Base-by-base conservation (phyloP, 2,113 vertebrate genomes). In the Tympanuchus pallidicinctus region DNA sequence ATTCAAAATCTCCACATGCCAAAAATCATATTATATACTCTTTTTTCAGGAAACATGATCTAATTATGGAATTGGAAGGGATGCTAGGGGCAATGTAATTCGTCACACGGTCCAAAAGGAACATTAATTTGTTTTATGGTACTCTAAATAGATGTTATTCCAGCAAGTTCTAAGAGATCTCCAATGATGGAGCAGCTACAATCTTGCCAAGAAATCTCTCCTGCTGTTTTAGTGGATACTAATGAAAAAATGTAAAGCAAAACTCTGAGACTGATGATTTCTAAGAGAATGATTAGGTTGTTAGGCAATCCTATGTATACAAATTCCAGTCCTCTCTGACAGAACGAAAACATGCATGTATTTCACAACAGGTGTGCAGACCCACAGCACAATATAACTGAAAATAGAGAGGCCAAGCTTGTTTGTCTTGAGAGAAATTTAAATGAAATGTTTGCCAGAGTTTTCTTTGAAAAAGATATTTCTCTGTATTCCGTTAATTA, bases 41-140 rank as follows among this genome's bases (percentile, higher is more conserved):
- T 88, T 90, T 88, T 81, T 81, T 93, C 47, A 77, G 57, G 65
- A 93, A 94, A 90, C 25, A 8, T 81, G 59, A 96, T 86, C 76
- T 90, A 91, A 82, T 93, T 38, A 93, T n/a, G 13, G 13, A 15
- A 57, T 73, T 79, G 63, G 57, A 82, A 94, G 52, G 34, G 40
- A 25, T 91, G 57, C 38, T 94, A 84, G 19, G n/a, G 47, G 43
- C 57, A 86, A 66, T 74, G 45, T 84, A 82, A 82, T 94, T 89
- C 75, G 92, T 87, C 61, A 72, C 10, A 40, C 38, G 79, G 43
- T 82, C 74, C 47, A 92, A 92, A 93, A 84, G 34, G 32, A 75
- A 21, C 34, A 91, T 93, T 92, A 82, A 90, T 77, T 93, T 83
- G 15, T 8, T 92, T 93, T 81, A 81, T 69, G 66, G 67, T 60